Evolutionary conservation across 2,888 invertebrate genomes (phyloP), one percentile per base, ranked within the genome.

Genomic region (Hedychridium roseum): DNA sequence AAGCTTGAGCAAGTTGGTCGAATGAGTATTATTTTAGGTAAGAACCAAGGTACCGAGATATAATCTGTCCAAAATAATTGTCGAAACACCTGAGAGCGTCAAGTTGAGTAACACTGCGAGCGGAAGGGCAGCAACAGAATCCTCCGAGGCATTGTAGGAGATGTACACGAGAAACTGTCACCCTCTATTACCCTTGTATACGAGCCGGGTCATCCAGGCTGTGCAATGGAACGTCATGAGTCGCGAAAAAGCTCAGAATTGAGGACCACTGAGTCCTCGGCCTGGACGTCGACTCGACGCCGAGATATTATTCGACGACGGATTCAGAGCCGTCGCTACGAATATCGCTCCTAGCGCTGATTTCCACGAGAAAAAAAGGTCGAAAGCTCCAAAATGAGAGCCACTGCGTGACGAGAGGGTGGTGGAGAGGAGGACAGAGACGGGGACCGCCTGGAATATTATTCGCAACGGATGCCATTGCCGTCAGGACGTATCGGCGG

Each of bases 401-500:
- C 35, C 52, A 40, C 17, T 43, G 52, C 7, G 11, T 36, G 30
- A 42, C 41, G 41, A 43, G 40, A 28, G 32, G 35, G 32, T 37
- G 40, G 39, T 39, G 30, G 43, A 32, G 34, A 34, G 46, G 41
- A 43, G 41, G 42, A 15, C 30, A 39, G 36, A 42, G 20, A 39
- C 41, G 36, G 35, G 31, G 39, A 54, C 15, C 46, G 47, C 55
- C 53, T 43, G 50, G 44, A 50, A 51, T 49, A 54, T 60, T 64
- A 44, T 58, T 58, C 56, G 56, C 38, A 17, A 36, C 38, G 49
- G 21, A 40, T 46, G 18, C 41, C 26, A 36, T 9, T 7, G 26
- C 42, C 40, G 51, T 50, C 57, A 36, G 41, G 17, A 31, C 32
- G 47, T 42, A 46, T 57, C 51, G 48, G 39, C 34, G 52, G 50